Evolutionary conservation across 1,140 invertebrate species (phyloP).

Genomic region (Drosophila jambulina): DNA sequence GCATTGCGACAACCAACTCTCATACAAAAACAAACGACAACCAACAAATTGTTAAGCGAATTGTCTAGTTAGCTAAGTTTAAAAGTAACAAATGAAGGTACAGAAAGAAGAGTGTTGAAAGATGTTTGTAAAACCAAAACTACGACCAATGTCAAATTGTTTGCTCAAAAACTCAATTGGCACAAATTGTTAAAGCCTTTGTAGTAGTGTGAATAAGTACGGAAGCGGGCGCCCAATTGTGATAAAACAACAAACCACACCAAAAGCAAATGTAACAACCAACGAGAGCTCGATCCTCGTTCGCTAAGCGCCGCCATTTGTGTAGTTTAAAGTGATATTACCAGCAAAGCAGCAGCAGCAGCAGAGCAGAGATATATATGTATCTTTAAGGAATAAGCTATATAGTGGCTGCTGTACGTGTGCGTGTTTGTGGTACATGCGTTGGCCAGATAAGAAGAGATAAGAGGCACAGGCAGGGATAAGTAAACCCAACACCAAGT

Average conservation of each 20-base stretch:
- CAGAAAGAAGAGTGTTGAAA: slow-evolving; percentile 42
- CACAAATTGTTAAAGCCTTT: slow-evolving; percentile 80
- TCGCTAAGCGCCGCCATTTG: slow-evolving; percentile 72
- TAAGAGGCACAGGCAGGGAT: slow-evolving; percentile 33
- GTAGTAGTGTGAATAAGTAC: slow-evolving; percentile 72
- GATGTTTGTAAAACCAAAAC: slow-evolving; percentile 70
- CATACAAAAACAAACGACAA: slow-evolving; percentile 46
- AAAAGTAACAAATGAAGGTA: slow-evolving; percentile 44
- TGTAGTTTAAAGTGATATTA: slow-evolving; percentile 82
- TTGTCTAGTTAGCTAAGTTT: slow-evolving; percentile 81
- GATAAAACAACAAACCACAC: slow-evolving; percentile 67
- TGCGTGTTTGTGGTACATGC: slow-evolving; percentile 41
- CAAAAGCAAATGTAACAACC: slow-evolving; percentile 71
- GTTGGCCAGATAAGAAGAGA: slow-evolving; percentile 64
- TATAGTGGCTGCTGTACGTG: slow-evolving; percentile 8
- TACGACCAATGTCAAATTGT: slow-evolving; percentile 77
- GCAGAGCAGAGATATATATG: slow-evolving; percentile 36
- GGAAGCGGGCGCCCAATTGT: slow-evolving; percentile 71
- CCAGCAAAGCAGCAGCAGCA: slow-evolving; percentile 48
- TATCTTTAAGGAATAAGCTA: slow-evolving; percentile 33
- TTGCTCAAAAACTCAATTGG: slow-evolving; percentile 74
- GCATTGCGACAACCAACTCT: slow-evolving; percentile 39
- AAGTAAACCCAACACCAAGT: slow-evolving; percentile 33
- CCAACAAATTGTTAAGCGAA: slow-evolving; percentile 77
- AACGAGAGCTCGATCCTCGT: slow-evolving; percentile 56